Evolutionary conservation across 2,797 vertebrate species (phyloP), one percentile per base, ranked within the genome.

Genomic region (Rhyacichthys aspro): DNA sequence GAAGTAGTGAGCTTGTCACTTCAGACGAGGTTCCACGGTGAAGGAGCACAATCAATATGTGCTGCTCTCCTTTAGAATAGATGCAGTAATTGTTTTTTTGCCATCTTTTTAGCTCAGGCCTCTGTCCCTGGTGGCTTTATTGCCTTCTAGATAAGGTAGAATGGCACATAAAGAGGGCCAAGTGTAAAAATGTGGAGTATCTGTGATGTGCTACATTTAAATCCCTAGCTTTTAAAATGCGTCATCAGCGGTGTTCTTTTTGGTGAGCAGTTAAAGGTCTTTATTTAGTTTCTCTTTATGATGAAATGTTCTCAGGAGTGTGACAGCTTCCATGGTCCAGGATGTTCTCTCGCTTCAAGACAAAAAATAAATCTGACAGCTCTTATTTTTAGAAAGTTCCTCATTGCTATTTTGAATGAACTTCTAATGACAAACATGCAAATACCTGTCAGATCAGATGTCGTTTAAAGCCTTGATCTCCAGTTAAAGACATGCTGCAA

Each of bases 361-460:
- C 1, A 12, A 60, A 59, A 76, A 81, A 71, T 45, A 61, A 72
- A 71, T 55, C 74, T 74, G 77, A 79, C 85, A 84, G 70, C 43
- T 15, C 36, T 64, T 88, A 89, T 89, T 82, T 89, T 85, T 86
- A 86, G 83, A 75, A 52, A 5, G 8, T 62, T 46, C 78, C 55
- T 37, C 50, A 11, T 59, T 43, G 36, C 73, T 73, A 55, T 78
- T 87, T 79, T 72, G 54, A 74, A 74, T 67, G 28, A 82, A 67
- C 56, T 55, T 64, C 55, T 63, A 39, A 50, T 64, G 39, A 33
- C 18, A n/a, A 82, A 81, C 49, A 71, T 73, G 56, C 49, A 79
- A 69, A 79, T 63, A 54, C 10, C 44, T 55, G 60, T 60, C 77
- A 72, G 59, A 70, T 71, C 50, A 61, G 63, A 58, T 73, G 61